Evolutionary conservation across 2,888 invertebrate genomes (phyloP).

Genomic region (Tanypteryx hageni): DNA sequence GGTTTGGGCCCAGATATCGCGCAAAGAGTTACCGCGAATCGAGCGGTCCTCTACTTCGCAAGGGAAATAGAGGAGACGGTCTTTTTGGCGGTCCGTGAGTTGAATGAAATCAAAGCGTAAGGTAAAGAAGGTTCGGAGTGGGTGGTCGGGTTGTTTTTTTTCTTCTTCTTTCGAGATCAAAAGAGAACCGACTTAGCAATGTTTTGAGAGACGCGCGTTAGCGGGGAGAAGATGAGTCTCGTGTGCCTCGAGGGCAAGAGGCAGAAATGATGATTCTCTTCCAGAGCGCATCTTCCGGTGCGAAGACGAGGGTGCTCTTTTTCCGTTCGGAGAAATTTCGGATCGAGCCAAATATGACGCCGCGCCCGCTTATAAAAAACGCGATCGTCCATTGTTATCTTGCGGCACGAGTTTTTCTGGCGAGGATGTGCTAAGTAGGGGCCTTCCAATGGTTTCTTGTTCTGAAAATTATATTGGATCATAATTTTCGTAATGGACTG

Average conservation of each 20-base stretch:
- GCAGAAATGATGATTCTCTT: constrained; percentile 65
- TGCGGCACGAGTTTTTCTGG: constrained; percentile 74
- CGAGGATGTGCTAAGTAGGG: constrained; percentile 72
- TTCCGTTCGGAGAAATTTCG: no score
- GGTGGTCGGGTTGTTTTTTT: background rate
- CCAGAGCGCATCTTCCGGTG: constrained; percentile 15
- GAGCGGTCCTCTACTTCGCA: background rate
- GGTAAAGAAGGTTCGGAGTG: constrained; percentile 48
- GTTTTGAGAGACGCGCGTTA: no score
- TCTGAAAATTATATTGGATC: no score
- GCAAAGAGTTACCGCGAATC: constrained; percentile 34
- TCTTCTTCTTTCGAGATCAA: no score
- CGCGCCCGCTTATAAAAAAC: no score
- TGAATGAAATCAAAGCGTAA: constrained; percentile 48
- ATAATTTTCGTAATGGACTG: no score
- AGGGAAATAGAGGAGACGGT: background rate
- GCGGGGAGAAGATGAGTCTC: no score
- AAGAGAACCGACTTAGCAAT: no score
- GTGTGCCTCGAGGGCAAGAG: no score
- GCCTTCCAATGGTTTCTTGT: no score
- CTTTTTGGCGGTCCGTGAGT: constrained; percentile 26
- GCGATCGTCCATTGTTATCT: constrained; percentile 71
- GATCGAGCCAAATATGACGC: no score
- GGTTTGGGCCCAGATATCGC: constrained; percentile 11
- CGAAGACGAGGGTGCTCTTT: background rate